phyloP scores from a whole-genome alignment of 2,888 invertebrate species.

The Thereva nobilitata region DNA sequence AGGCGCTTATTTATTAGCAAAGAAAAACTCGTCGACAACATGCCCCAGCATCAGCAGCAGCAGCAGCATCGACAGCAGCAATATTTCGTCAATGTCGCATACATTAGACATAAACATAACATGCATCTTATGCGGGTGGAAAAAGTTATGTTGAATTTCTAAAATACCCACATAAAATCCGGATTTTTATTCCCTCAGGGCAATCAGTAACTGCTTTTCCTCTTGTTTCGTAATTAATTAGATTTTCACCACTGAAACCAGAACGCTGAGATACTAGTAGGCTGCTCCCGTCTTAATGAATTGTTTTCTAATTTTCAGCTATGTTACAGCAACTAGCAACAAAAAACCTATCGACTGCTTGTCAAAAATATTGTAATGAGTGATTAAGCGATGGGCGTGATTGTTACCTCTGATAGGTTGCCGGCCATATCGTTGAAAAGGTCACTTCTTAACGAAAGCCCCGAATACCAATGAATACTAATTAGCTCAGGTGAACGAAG shows the following conservation, averaged over 20 bases:
- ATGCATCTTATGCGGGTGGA: too few species aligned
- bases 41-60: neutral
- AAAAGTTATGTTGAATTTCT: too few species aligned
- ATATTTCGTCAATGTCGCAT: conserved; percentile 18
- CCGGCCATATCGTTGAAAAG: conserved; percentile 17
- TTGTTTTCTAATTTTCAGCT: conserved; percentile 32
- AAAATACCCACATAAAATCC: too few species aligned
- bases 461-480: conserved; percentile 7
- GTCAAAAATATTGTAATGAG: conserved; percentile 32
- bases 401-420: conserved; percentile 19
- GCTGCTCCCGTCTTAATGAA: conserved; percentile 16
- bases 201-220: too few species aligned
- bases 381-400: conserved; percentile 30
- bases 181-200: too few species aligned
- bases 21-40: neutral
- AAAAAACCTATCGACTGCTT: conserved; percentile 25
- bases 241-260: too few species aligned
- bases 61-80: neutral
- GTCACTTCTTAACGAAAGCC: neutral
- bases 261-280: too few species aligned
- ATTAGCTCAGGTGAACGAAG: neutral
- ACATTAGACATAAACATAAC: too few species aligned
- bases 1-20: conserved; percentile 30
- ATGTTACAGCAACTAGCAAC: neutral
- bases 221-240: too few species aligned